phyloP scores from a whole-genome alignment of 2,888 invertebrate species.

The Catocala nupta region DNA sequence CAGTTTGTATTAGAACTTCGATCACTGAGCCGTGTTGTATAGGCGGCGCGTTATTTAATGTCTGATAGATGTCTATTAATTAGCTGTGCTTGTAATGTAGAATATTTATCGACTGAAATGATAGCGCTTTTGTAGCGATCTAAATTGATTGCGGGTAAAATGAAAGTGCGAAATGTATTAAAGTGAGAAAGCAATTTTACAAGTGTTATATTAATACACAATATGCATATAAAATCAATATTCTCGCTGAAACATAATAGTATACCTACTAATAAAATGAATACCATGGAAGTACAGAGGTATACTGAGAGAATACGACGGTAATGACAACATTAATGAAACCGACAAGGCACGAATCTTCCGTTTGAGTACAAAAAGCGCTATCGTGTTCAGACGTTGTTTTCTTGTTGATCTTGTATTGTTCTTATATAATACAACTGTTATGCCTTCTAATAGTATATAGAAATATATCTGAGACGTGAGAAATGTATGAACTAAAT shows the following conservation, averaged over 20 bases:
- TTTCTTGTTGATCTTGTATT: slow-evolving; percentile 74
- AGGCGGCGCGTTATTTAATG: slow-evolving; percentile 71
- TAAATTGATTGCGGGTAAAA: too few relatives aligned
- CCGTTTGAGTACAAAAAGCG: slow-evolving; percentile 21
- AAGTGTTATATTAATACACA: too few relatives aligned
- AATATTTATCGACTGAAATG: slow-evolving; percentile 47
- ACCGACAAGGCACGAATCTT: neutral
- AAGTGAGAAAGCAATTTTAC: too few relatives aligned
- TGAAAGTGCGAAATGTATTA: too few relatives aligned
- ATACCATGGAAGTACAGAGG: neutral
- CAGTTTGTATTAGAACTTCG: slow-evolving; percentile 66
- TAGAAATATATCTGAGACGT: slow-evolving; percentile 52
- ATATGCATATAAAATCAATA: neutral
- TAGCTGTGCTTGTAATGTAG: slow-evolving; percentile 76
- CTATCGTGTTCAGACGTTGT: slow-evolving; percentile 50
- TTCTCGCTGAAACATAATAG: too few relatives aligned
- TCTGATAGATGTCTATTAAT: slow-evolving; percentile 73
- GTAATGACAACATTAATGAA: too few relatives aligned
- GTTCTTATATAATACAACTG: slow-evolving; percentile 70
- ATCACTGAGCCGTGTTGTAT: slow-evolving; percentile 81
- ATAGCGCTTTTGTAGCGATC: slow-evolving; percentile 27
- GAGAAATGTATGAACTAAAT: slow-evolving; percentile 56
- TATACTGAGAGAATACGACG: too few relatives aligned
- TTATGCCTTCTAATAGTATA: slow-evolving; percentile 72
- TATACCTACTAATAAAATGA: neutral